Percentiles rank a stretch among this genome's conserved stretches.
phyloP scores from a whole-genome alignment of 2,113 vertebrate species.

The Paedocypris sp. region DNA sequence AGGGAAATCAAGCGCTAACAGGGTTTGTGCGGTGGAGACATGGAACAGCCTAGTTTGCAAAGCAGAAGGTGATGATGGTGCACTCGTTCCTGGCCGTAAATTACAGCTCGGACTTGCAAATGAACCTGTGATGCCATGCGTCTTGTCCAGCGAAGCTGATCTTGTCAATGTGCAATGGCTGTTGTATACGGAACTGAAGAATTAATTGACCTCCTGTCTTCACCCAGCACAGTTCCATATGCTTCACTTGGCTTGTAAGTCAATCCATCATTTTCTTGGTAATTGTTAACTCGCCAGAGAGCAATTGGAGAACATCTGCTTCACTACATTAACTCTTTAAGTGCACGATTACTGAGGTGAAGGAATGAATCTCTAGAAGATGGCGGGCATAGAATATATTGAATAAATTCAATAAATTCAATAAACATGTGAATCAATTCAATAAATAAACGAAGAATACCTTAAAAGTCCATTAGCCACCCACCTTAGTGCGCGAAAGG shows the following conservation, averaged over 20 bases:
- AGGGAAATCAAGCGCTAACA: constrained; percentile 7
- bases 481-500: too few relatives aligned
- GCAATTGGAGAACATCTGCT: constrained; percentile 8
- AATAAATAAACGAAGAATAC: too few relatives aligned
- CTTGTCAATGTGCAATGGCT: background rate
- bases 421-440: too few relatives aligned
- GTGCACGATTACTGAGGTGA: background rate
- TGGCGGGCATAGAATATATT: background rate
- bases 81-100: background rate
- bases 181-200: background rate
- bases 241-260: background rate
- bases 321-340: background rate
- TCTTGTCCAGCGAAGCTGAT: background rate
- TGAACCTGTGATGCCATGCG: background rate
- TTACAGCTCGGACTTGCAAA: background rate
- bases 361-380: background rate
- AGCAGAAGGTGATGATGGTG: background rate
- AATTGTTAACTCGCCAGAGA: constrained; percentile 13
- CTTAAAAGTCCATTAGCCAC: too few relatives aligned
- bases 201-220: constrained; percentile 11
- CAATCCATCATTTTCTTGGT: constrained; percentile 3
- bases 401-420: too few relatives aligned
- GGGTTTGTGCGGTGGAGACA: background rate
- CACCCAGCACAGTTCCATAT: constrained; percentile 11
- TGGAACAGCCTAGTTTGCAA: background rate